phyloP scores from a whole-genome alignment of 2,888 invertebrate species.

The Drosophila prostipennis region DNA sequence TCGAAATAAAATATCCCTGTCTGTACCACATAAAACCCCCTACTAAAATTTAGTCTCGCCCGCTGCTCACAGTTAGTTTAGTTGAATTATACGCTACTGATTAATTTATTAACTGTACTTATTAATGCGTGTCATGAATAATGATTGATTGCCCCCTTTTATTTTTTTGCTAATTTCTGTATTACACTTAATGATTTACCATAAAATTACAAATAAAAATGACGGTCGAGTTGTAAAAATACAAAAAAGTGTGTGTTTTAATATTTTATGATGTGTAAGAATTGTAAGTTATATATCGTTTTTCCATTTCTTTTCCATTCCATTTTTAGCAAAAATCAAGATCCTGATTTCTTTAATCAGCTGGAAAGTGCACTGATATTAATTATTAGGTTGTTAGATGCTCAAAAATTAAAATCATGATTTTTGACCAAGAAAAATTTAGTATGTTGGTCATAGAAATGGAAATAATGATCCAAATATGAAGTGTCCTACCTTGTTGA shows the following conservation, averaged over 20 bases:
- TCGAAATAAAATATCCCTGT: constrained; percentile 61
- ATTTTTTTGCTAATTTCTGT: constrained; percentile 62
- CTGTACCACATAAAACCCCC: constrained; percentile 14
- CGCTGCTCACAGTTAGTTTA: constrained; percentile 47
- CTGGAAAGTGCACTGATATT: no score
- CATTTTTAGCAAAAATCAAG: no score
- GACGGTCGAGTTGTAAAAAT: constrained; percentile 48
- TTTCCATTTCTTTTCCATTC: no score
- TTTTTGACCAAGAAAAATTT: no score
- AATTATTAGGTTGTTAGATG: no score
- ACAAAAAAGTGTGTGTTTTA: no score
- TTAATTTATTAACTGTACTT: constrained; percentile 83
- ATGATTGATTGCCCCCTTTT: constrained; percentile 15
- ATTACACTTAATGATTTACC: constrained; percentile 65
- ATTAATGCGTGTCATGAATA: constrained; percentile 64
- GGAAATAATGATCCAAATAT: no score
- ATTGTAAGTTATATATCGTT: no score
- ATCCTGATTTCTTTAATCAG: no score
- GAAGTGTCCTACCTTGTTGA: no score
- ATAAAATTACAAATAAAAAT: constrained; percentile 61
- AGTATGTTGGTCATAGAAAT: no score
- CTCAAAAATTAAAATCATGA: no score
- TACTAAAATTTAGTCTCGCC: constrained; percentile 31
- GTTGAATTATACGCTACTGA: constrained; percentile 59
- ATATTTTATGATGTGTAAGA: not conserved